Evolutionary conservation across 1,140 invertebrate genomes (phyloP).

Genomic region (Achatina immaculata): DNA sequence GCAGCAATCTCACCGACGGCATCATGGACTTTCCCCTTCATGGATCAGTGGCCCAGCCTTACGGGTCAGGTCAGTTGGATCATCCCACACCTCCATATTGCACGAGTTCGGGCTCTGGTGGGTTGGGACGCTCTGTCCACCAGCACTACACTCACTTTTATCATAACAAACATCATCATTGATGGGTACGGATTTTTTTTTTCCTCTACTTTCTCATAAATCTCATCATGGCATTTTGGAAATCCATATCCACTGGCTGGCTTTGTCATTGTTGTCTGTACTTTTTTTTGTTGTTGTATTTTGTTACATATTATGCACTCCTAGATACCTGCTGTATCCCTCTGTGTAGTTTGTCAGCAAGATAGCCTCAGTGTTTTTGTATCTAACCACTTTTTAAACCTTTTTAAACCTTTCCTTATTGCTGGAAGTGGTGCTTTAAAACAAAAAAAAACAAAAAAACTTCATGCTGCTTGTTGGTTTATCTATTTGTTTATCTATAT

Average conservation of each 20-base stretch:
- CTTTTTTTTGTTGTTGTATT: slow-evolving; percentile 2
- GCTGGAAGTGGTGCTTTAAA: slow-evolving; percentile 13
- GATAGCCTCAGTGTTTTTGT: neutral
- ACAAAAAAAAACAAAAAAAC: neutral
- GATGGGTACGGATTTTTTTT: slow-evolving; percentile 34
- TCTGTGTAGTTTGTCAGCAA: neutral
- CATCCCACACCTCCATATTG: slow-evolving; percentile 15
- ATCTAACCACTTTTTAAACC: neutral
- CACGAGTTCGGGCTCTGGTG: slow-evolving; percentile 25
- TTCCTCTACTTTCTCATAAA: slow-evolving; percentile 13
- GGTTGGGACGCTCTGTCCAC: neutral
- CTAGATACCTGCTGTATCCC: neutral
- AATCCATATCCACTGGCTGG: slow-evolving; percentile 20
- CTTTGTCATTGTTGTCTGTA: slow-evolving; percentile 2
- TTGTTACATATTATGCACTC: neutral
- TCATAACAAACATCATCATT: slow-evolving; percentile 32
- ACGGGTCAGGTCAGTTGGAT: slow-evolving; percentile 36
- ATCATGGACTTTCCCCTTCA: neutral
- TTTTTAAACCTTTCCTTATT: neutral
- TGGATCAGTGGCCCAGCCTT: slow-evolving; percentile 8
- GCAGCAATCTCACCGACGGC: neutral
- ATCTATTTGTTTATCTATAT: neutral
- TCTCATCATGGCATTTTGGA: slow-evolving; percentile 24
- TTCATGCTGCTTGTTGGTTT: neutral
- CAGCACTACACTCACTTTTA: slow-evolving; percentile 16